A percentile compares a stretch with the other conserved stretches of the same genome.
These are phyloP conservation scores for Channallabes apus DNA, from an alignment of 2,797 vertebrate genomes.

Conservation along the genomic window DNA sequence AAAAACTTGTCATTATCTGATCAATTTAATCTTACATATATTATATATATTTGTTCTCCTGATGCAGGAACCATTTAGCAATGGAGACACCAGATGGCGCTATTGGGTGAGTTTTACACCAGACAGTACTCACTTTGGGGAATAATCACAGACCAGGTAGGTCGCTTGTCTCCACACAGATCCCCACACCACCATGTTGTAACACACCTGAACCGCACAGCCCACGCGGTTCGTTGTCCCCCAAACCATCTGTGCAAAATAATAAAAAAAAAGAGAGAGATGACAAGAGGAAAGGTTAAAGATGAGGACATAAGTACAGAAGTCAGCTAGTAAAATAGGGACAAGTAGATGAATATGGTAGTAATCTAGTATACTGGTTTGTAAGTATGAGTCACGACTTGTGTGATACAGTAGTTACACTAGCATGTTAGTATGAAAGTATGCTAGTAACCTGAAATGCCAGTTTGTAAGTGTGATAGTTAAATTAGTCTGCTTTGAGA, in stretches of 20 bases:
- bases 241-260: conserved; percentile 85
- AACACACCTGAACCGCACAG: conserved; percentile 86
- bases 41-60: too few species aligned
- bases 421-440: too few species aligned
- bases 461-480: neutral
- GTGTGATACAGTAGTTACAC: neutral
- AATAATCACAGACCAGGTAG: conserved; percentile 91
- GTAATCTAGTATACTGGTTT: neutral
- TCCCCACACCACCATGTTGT: conserved; percentile 90
- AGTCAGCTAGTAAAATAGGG: neutral
- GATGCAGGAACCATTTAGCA: neutral
- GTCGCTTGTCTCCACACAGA: conserved; percentile 81
- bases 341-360: too few species aligned
- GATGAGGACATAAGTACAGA: neutral
- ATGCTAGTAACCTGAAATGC: neutral
- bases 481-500: neutral
- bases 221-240: conserved; percentile 87
- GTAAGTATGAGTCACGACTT: neutral
- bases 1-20: neutral
- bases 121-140: conserved; percentile 82
- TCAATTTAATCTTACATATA: neutral
- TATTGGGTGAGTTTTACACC: neutral
- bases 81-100: neutral
- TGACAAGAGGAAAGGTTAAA: neutral
- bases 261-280: neutral